Percentiles rank a stretch among this genome's conserved stretches.
These are phyloP conservation scores for Corella eumyota DNA, from an alignment of 23 tunicate genomes.

Conservation along the genomic window DNA sequence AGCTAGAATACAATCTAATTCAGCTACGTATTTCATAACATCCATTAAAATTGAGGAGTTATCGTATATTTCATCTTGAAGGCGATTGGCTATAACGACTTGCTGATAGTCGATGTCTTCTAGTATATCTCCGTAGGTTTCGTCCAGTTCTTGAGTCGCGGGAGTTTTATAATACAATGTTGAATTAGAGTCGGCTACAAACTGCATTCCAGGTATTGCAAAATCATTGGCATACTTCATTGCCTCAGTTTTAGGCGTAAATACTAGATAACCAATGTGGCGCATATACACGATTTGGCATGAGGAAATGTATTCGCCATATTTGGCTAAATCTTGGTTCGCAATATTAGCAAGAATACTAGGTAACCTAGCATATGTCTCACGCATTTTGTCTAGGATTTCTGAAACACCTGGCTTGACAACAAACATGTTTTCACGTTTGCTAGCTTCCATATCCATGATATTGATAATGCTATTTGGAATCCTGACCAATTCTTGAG, in stretches of 20 bases:
- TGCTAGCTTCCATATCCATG: slow-evolving; percentile 60
- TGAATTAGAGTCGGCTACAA: slow-evolving; percentile 48
- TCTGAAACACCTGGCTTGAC: slow-evolving; percentile 54
- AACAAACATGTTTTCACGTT: slow-evolving; percentile 30
- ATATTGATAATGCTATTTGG: slow-evolving; percentile 29
- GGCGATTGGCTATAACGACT: slow-evolving; percentile 29
- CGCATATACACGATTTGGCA: slow-evolving; percentile 90
- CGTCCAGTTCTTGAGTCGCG: slow-evolving; percentile 51
- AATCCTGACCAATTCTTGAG: slow-evolving; percentile 26
- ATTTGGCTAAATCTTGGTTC: slow-evolving; percentile 35
- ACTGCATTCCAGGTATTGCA: slow-evolving; percentile 45
- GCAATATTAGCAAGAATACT: slow-evolving; percentile 31
- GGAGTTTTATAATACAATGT: slow-evolving; percentile 69
- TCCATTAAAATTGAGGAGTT: slow-evolving; percentile 23
- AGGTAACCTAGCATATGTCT: slow-evolving; percentile 33
- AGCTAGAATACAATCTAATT: slow-evolving; percentile 70
- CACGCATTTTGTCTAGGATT: slow-evolving; percentile 43
- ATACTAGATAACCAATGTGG: slow-evolving; percentile 64
- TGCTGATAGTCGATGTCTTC: slow-evolving; percentile 66
- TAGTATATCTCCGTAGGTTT: slow-evolving; percentile 68
- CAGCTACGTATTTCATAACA: slow-evolving; percentile 42
- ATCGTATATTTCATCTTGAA: slow-evolving; percentile 36
- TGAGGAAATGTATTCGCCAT: slow-evolving; percentile 33
- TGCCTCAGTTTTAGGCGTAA: slow-evolving; percentile 12
- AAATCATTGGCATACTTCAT: slow-evolving; percentile 2